Evolutionary conservation across 2,888 invertebrate species (phyloP), one percentile per base, ranked within the genome.

Genomic region (Drosophila picticornis): DNA sequence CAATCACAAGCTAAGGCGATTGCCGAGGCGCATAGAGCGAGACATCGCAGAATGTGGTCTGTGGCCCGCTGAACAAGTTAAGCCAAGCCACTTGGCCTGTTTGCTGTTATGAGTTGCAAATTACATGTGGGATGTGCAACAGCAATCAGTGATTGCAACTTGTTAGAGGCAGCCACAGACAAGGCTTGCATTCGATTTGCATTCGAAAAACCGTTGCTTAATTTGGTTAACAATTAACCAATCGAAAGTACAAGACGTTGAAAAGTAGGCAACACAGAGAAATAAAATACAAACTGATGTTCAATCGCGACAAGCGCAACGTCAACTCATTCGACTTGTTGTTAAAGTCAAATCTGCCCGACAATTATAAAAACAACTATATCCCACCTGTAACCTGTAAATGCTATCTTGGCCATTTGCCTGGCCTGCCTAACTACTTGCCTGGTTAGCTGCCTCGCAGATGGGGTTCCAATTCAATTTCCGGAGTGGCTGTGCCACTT

Each of bases 161-260:
- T 72, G 90, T 82, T 87, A 52, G 16, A 46, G 67, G 58, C 57
- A 60, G 38, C 43, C 32, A 46, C 32, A 60, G 57, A 46, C 52
- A 43, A 62, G 69, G 80, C 76, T 70, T 72, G 70, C 66, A 66
- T 66, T 72, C 68, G 69, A 87, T 89, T 86, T 88, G 82, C 87
- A 88, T 87, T 72, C 52, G 52, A 43, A 46, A 31, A 72, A 66
- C 22, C 56, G 46, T 76, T 75, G 58, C 71, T 71, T 73, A 75
- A 91, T 91, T 87, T 88, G 91, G 85, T 88, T 80, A 85, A 91
- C 91, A 91, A 91, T 91, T 89, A 91, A 83, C 80, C 85, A 83
- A 84, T 80, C 75, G 90, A 80, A 82, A 83, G 80, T 76, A 79
- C 78, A 75, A 75, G 80, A 77, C 80, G 84, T 88, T 84, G 48